Base-by-base conservation (phyloP, 2,113 vertebrate species). In the Scalopus aquaticus region DNA sequence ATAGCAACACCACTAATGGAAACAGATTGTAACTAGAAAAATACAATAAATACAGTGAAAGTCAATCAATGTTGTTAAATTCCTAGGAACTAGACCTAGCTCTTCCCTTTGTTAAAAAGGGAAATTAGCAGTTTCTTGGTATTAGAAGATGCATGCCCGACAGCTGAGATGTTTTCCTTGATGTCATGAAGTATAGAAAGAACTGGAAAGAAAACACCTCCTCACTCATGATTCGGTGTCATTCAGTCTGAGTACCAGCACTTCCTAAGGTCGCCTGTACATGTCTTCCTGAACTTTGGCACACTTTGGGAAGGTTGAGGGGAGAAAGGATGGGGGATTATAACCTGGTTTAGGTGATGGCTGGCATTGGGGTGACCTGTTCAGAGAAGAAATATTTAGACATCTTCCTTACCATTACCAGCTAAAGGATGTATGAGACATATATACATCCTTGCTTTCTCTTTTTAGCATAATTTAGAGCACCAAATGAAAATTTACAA, bases 221-320 rank as follows among this genome's bases (percentile, higher is more conserved):
- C 42, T 73, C 28, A 2, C 58, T 69, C 12, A 4, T 1, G 32
- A 30, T 24, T 44, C 58, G 28, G 2, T 7, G 0, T 44, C 39
- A 5, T 10, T 42, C 58, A 44, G n/a, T 46, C 16, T 1, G 0
- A 56, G 9, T 6, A 60, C 0, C 0, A 26, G 37, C 20, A 17
- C 80, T 44, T 49, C 39, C 82, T 30, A 7, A 84, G n/a, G 26
- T 35, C 64, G 37, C 20, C 60, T 54, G 20, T 64, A 26, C 20
- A 65, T 2, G 0, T 11, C 12, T 32, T 83, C 35, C 90, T 64
- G 39, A 13, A 3, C 19, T 83, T 74, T 24, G 56, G 16, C 78
- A 22, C 30, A 32, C 12, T 19, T 51, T 51, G 54, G 20, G 20
- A 35, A 39, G 32, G 83, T 85, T 32, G 51, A 49, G 42, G 28